Evolutionary conservation across 2,888 invertebrate genomes (phyloP), one percentile per base, ranked within the genome.

Genomic region (Villa cingulata): DNA sequence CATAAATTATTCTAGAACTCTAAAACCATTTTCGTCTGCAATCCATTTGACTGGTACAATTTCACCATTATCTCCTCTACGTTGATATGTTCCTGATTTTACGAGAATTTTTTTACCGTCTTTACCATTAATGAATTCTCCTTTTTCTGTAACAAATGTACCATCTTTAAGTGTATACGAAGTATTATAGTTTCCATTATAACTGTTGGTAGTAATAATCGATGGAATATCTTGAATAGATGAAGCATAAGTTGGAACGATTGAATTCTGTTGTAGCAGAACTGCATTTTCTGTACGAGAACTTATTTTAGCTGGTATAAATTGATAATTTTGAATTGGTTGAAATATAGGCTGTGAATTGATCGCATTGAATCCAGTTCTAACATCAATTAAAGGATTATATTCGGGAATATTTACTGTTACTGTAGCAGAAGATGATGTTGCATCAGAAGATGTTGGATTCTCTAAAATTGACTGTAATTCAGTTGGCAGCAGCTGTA

Each of bases 11-110:
- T 43, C 12, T n/a, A 48, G 15, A 23, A 50, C 12, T 44, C 49
- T 36, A 41, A 46, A 51, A 3, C 52, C 52, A 32, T 46, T 36
- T 14, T 52, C 46, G 44, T 52, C 52, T 18, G 52, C 52, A 23
- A 43, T 14, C 52, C 52, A 52, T 32, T 46, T 46, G n/a, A 50
- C 49, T 38, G 45, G 49, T 15, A 44, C 37, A 6, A 34, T 3
- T 37, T 43, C 19, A 4, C 52, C 52, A 32, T 52, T 36, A 10
- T 40, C 15, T 23, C 20, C 37, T 7, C 19, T 17, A 23, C 44
- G 49, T 36, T 52, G 45, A 36, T 52, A 52, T 20, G 49, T 32
- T 1, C 52, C 52, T 5, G 36, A n/a, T 44, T 52, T 52, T 10
- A 49, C 42, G 15, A 50, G 18, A 17, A 43, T 45, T 6, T 39